These are phyloP conservation scores for Echinometra lucunter DNA, from an alignment of 53 echinoderm and acorn worm species.

Conservation along the genomic window DNA sequence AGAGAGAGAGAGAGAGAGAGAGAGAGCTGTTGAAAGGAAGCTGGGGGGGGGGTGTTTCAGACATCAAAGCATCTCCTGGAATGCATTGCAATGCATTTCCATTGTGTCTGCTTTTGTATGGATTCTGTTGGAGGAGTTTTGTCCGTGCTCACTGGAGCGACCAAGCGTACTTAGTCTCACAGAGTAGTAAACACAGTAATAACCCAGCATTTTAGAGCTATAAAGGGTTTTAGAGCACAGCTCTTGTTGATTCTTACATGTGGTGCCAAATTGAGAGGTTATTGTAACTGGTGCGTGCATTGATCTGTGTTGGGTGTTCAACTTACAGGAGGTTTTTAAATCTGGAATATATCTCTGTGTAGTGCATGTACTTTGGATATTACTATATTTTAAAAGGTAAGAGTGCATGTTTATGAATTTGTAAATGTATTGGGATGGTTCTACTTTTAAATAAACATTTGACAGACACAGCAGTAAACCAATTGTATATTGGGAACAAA, in stretches of 20 bases:
- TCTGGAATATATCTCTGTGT: not conserved
- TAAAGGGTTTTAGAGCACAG: constrained; percentile 38
- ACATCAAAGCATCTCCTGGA: not conserved
- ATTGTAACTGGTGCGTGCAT: not conserved
- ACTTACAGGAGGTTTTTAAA: not conserved
- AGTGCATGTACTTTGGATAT: not conserved
- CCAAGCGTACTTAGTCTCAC: not conserved
- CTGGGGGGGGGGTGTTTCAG: not conserved
- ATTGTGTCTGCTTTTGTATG: constrained; percentile 37
- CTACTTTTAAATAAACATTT: too few relatives aligned
- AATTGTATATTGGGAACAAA: too few relatives aligned
- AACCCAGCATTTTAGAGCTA: constrained; percentile 35
- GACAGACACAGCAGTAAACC: too few relatives aligned
- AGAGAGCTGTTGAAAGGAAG: constrained; percentile 4
- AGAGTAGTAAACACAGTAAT: constrained; percentile 57
- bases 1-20: constrained; percentile 3
- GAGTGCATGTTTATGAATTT: not conserved
- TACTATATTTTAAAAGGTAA: not conserved
- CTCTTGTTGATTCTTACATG: constrained; percentile 16
- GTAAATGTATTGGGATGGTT: too few relatives aligned
- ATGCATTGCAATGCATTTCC: not conserved
- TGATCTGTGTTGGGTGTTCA: not conserved
- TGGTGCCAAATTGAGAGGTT: not conserved
- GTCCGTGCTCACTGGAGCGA: constrained; percentile 25
- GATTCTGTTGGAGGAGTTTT: constrained; percentile 43